Evolutionary conservation across 2,113 vertebrate genomes (phyloP).

Genomic region (Bos taurus): ARS-UCD2.0 NC_037335.1:33012501-33013000

Average conservation of each 20-base stretch:
- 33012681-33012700: constrained; percentile 22
- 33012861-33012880: background rate
- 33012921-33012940: constrained; percentile 39
- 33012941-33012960: constrained; percentile 64
- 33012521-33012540: background rate
- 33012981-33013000: background rate
- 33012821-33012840: constrained; percentile 6
- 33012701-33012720: background rate
- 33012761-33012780: background rate
- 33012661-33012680: background rate
- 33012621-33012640: background rate
- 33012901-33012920: constrained; percentile 57
- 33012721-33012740: background rate
- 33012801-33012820: background rate
- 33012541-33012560: background rate
- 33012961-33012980: constrained; percentile 50
- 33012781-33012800: background rate
- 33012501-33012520: background rate
- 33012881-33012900: background rate
- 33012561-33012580: background rate
- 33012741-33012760: background rate
- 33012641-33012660: background rate
- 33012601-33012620: background rate
- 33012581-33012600: background rate
- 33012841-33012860: constrained; percentile 24